These are phyloP conservation scores for Sceloporus undulatus DNA, from an alignment of 2,113 vertebrate species.

Conservation along the genomic window DNA sequence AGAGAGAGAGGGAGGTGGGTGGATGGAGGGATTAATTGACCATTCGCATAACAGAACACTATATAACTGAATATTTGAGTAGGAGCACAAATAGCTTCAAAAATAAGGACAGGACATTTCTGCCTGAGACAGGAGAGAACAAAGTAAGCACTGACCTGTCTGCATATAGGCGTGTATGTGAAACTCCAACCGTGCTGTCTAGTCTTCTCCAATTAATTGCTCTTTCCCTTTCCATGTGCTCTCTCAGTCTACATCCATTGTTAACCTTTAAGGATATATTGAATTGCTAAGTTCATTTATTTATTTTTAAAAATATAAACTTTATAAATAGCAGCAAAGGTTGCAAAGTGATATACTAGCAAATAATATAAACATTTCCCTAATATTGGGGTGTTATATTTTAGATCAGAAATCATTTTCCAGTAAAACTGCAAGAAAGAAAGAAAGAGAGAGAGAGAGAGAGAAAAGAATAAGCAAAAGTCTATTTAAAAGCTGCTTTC, in stretches of 20 bases:
- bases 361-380: neutral
- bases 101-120: neutral
- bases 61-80: neutral
- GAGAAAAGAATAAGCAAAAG: too few species aligned
- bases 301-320: neutral
- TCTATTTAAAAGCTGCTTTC: too few species aligned
- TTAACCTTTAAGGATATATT: constrained; percentile 1
- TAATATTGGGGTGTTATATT: neutral
- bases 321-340: neutral
- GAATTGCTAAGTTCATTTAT: neutral
- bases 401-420: neutral
- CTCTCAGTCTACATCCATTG: neutral
- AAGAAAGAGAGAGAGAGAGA: too few species aligned
- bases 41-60: neutral
- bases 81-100: neutral
- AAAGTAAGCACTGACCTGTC: constrained; percentile 5
- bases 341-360: neutral
- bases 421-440: neutral
- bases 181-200: neutral
- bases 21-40: too few species aligned
- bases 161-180: neutral
- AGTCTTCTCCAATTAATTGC: constrained; percentile 1
- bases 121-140: neutral
- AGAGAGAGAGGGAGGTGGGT: neutral
- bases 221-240: neutral